A percentile compares a stretch with the other conserved stretches of the same genome.
These are phyloP conservation scores for Pseudoatta argentina DNA, from an alignment of 1,140 invertebrate species.

Conservation along the genomic window DNA sequence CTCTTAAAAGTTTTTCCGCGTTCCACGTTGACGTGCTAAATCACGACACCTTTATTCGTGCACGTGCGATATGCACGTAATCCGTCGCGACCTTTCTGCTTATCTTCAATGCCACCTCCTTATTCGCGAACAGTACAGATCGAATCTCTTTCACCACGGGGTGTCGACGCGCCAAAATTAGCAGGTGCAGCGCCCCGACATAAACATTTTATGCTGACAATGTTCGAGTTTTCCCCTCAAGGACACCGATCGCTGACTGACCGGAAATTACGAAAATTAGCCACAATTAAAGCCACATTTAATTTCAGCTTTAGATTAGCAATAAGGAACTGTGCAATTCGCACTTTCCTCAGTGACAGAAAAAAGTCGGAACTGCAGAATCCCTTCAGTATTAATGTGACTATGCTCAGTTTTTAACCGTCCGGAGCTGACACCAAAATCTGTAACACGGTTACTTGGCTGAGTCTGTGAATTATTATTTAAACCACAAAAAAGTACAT, in stretches of 20 bases:
- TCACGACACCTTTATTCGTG: conserved; percentile 11
- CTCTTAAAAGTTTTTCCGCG: not conserved
- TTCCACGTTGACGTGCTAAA: conserved; percentile 11
- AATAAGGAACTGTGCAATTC: not conserved
- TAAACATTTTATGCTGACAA: conserved; percentile 22
- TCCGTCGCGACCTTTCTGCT: conserved; percentile 53
- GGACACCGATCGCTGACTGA: conserved; percentile 15
- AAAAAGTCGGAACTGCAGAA: not conserved
- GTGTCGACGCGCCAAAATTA: conserved; percentile 57
- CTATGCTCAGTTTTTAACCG: no score
- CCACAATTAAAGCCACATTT: conserved; percentile 9
- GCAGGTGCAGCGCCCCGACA: conserved; percentile 42
- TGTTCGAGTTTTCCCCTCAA: conserved; percentile 26
- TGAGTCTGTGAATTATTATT: no score
- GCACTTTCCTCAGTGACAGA: not conserved
- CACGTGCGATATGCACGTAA: conserved; percentile 39
- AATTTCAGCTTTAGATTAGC: not conserved
- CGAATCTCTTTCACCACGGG: conserved; percentile 55
- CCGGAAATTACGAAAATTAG: conserved; percentile 31
- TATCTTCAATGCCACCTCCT: conserved; percentile 56
- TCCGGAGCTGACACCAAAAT: no score
- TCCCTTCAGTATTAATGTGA: not conserved
- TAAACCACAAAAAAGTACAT: no score
- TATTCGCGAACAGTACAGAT: conserved; percentile 26
- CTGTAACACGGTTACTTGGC: no score